These are phyloP conservation scores for Protobothrops flavoviridis DNA, from an alignment of 2,113 vertebrate species.

Conservation along the genomic window DNA sequence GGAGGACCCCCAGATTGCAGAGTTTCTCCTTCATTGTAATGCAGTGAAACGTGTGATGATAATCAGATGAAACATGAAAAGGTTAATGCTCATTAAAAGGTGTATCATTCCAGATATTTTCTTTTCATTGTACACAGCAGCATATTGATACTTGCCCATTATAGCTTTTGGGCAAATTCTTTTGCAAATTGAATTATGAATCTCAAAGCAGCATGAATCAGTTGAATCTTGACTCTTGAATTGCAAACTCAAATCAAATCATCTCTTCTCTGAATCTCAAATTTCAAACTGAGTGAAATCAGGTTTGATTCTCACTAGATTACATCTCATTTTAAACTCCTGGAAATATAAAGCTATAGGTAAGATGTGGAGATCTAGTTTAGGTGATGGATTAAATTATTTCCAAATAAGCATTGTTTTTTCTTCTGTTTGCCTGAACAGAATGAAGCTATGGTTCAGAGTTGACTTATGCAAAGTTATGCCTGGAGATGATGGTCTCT, in stretches of 20 bases:
- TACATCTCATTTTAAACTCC: neutral
- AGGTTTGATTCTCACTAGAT: neutral
- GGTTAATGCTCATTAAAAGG: neutral
- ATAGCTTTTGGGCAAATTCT: neutral
- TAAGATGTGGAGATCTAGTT: neutral
- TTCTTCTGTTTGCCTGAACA: neutral
- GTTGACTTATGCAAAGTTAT: neutral
- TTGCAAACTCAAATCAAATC: neutral
- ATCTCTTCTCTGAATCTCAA: neutral
- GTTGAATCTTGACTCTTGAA: neutral
- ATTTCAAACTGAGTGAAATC: neutral
- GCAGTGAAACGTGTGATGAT: neutral
- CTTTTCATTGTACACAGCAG: neutral
- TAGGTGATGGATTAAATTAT: neutral
- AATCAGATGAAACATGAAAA: neutral
- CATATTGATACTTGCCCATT: neutral
- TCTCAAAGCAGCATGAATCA: neutral
- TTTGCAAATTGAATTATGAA: neutral
- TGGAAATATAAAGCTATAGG: neutral
- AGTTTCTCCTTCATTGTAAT: neutral
- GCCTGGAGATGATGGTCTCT: neutral
- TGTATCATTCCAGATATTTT: neutral
- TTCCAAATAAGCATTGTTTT: neutral
- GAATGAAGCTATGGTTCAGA: neutral
- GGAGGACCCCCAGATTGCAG: neutral